phyloP scores from a whole-genome alignment of 2,888 invertebrate species.

The Hypomecis punctinalis region DNA sequence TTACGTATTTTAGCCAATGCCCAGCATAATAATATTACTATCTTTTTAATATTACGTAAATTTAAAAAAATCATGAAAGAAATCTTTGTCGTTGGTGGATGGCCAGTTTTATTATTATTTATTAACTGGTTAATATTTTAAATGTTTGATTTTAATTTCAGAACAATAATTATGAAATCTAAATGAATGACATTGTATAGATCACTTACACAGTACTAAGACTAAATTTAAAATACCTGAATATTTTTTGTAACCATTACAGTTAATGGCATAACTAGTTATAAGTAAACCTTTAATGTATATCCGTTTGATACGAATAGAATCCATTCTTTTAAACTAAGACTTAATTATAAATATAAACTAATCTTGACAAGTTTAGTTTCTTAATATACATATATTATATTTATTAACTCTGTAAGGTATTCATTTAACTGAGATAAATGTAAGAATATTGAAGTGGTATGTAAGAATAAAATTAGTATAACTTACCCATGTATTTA shows the following conservation, averaged over 20 bases:
- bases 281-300: conserved; percentile 3
- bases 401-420: conserved; percentile 12
- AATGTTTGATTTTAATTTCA: too few species aligned
- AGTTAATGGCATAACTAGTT: not conserved
- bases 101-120: too few species aligned
- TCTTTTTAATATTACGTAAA: too few species aligned
- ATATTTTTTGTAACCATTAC: not conserved
- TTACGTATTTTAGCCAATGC: too few species aligned
- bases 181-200: not conserved
- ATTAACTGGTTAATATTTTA: too few species aligned
- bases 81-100: too few species aligned
- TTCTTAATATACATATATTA: not conserved
- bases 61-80: too few species aligned
- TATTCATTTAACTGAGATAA: conserved; percentile 9
- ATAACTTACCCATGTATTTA: conserved; percentile 53
- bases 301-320: conserved; percentile 7
- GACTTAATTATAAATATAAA: not conserved
- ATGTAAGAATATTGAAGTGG: conserved; percentile 27
- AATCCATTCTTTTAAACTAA: conserved; percentile 6
- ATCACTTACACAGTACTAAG: not conserved
- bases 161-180: not conserved
- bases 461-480: conserved; percentile 26
- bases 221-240: not conserved
- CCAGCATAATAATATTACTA: too few species aligned
- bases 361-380: not conserved